These are phyloP conservation scores for Hydropotes inermis DNA, from an alignment of 2,113 vertebrate genomes.

Conservation along the genomic window DNA sequence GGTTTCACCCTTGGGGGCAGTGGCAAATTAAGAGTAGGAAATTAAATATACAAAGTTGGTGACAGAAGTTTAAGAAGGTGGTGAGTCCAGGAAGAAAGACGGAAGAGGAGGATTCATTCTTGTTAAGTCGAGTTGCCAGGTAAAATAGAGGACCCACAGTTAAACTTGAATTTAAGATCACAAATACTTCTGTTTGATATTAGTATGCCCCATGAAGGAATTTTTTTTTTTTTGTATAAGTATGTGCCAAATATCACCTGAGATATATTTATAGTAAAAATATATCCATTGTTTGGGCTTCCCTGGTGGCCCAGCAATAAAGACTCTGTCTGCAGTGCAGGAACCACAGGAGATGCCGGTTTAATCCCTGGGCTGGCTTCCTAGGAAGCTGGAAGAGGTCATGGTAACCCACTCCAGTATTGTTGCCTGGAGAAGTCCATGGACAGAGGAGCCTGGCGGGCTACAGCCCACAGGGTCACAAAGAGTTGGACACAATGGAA, in stretches of 20 bases:
- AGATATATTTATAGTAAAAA: not conserved
- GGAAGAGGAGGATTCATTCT: not conserved
- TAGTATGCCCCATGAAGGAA: not conserved
- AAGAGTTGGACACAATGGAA: not conserved
- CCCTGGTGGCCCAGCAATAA: not conserved
- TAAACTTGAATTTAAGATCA: slow-evolving; percentile 8
- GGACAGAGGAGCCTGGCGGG: not conserved
- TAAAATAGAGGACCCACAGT: not conserved
- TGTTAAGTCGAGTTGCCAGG: not conserved
- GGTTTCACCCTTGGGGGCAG: not conserved
- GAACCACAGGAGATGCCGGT: not conserved
- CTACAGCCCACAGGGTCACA: not conserved
- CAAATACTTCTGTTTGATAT: not conserved
- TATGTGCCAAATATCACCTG: not conserved
- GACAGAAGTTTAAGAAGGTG: not conserved
- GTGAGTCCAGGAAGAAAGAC: not conserved
- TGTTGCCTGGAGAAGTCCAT: not conserved
- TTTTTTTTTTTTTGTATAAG: not conserved
- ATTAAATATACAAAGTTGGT: not conserved
- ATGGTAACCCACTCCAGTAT: not conserved
- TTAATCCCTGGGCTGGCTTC: not conserved
- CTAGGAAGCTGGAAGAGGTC: not conserved
- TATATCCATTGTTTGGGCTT: not conserved
- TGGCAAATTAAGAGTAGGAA: not conserved
- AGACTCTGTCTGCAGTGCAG: not conserved